Base-by-base conservation (phyloP, 2,797 vertebrate genomes). In the Ceyx erithaca region DNA sequence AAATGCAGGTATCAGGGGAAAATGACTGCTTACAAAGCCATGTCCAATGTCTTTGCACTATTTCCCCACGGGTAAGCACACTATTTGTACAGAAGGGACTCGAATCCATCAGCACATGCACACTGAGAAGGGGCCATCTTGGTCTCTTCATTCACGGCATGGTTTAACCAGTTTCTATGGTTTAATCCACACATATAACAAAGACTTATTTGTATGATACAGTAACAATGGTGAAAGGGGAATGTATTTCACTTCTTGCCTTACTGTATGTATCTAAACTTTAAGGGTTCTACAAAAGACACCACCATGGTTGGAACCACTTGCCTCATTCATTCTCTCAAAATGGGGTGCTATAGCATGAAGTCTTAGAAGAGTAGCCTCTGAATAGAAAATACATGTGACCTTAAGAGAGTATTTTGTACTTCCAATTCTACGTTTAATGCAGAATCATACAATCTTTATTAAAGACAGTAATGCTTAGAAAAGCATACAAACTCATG, bases 361-460 rank as follows among this genome's bases (percentile, higher is more conserved):
- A 35, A 4, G 30, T 8, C 14, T 17, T 62, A 30, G 19, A 87
- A 76, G 35, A 81, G 9, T 59, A 91, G 14, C 37, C 28, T 76
- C 41, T 51, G 40, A 81, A 78, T 0, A 85, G 73, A 78, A 94
- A 87, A 81, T 67, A 89, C 86, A 62, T 1, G 11, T 28, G 35
- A 76, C 63, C 40, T 92, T 93, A 90, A 87, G 71, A 23, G 30
- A 78, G n/a, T 85, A 70, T 79, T 92, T 51, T 69, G 52, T 62
- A 80, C 45, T 54, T 94, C 30, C 37, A 69, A 3, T 66, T 81
- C 33, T 77, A 73, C 75, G 46, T 78, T 86, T 87, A 85, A 90
- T 68, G 76, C 51, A 94, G 46, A 85, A 87, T 80, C 64, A 71
- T n/a, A 64, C 19, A 14, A 41, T 37, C 89, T 85, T 94, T 79